phyloP scores from a whole-genome alignment of 2,888 invertebrate genomes.

The Unio pictorum region DNA sequence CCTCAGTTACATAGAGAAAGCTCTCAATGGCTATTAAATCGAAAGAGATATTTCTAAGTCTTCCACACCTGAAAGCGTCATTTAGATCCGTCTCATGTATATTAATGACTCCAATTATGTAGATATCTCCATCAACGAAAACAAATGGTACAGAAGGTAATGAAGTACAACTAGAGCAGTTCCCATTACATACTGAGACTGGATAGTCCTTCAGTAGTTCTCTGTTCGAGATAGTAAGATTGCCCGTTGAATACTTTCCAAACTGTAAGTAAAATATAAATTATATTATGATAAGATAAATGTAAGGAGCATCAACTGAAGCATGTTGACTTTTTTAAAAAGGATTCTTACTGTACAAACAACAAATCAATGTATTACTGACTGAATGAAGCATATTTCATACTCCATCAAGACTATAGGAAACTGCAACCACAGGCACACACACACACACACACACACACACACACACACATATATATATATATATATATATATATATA shows the following conservation, averaged over 20 bases:
- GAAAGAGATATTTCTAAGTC: conserved; percentile 42
- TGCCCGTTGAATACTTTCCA: conserved; percentile 23
- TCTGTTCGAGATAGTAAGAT: no score
- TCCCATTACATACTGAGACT: conserved; percentile 38
- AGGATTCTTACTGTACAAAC: no score
- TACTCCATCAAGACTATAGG: no score
- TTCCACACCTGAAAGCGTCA: conserved; percentile 47
- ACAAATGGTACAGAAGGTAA: conserved; percentile 35
- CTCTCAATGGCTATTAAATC: conserved; percentile 56
- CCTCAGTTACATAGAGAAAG: conserved; percentile 47
- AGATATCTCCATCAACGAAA: conserved; percentile 47
- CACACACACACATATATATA: no score
- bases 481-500: no score
- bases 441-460: no score
- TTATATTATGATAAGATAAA: no score
- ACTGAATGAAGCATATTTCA: no score
- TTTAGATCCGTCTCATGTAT: conserved; percentile 41
- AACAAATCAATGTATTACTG: no score
- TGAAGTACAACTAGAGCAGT: conserved; percentile 43
- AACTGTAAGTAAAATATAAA: conserved; percentile 26
- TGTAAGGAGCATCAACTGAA: no score
- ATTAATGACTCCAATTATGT: conserved; percentile 58
- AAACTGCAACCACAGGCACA: no score
- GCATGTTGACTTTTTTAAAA: no score
- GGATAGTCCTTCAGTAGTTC: conserved; percentile 10